These are phyloP conservation scores for Nothoprocta pentlandii DNA, from an alignment of 2,113 vertebrate genomes.

Conservation along the genomic window DNA sequence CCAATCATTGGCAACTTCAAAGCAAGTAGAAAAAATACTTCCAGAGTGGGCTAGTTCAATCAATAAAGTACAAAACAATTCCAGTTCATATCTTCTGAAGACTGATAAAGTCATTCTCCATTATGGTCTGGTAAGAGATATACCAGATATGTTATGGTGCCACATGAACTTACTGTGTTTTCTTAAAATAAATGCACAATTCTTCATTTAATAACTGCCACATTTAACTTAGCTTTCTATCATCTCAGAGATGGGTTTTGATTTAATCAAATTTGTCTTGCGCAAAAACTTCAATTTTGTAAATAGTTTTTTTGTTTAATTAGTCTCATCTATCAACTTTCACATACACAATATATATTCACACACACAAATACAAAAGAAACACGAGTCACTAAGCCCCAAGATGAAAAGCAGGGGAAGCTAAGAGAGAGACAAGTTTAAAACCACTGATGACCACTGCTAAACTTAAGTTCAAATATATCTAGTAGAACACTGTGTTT, in stretches of 20 bases:
- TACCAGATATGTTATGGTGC: not conserved
- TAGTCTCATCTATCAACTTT: not conserved
- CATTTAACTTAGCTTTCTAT: not conserved
- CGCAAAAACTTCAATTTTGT: accelerated
- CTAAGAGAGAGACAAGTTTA: too few relatives aligned
- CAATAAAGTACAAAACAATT: not conserved
- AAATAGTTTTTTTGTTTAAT: not conserved
- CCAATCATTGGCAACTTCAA: not conserved
- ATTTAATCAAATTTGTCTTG: not conserved
- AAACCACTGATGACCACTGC: not conserved
- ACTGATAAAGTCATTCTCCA: not conserved
- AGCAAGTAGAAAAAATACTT: not conserved
- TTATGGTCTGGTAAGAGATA: not conserved
- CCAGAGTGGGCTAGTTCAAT: not conserved
- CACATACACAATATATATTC: not conserved
- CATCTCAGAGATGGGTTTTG: not conserved
- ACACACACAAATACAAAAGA: accelerated
- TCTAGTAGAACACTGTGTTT: not conserved
- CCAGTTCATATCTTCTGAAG: not conserved
- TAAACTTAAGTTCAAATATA: not conserved
- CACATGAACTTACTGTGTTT: not conserved
- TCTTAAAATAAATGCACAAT: not conserved
- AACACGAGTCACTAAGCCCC: not conserved
- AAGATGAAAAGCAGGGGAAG: not conserved
- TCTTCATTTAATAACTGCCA: not conserved